Percentiles rank a stretch among this genome's conserved stretches.
Evolutionary conservation across 2,888 invertebrate genomes (phyloP).

Genomic region (Seira sanloemensis): DNA sequence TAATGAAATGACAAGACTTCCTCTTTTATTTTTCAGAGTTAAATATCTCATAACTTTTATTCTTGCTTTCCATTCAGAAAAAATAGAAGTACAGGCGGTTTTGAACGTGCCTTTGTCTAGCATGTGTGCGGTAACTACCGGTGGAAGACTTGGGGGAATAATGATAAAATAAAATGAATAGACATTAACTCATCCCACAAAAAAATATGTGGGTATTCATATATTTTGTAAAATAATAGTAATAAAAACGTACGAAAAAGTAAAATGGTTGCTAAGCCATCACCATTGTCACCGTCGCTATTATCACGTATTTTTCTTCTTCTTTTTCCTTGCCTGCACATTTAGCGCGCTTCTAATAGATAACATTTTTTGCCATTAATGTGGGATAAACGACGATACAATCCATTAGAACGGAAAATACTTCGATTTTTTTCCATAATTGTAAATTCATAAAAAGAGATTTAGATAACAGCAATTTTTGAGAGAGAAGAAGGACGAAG

Average conservation of each 20-base stretch:
- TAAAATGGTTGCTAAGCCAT: background rate
- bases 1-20: conserved; percentile 4
- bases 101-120: conserved; percentile 22
- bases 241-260: background rate
- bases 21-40: conserved; percentile 1
- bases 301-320: conserved; percentile 7
- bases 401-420: conserved; percentile 53
- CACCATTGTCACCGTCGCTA: background rate
- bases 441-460: conserved; percentile 26
- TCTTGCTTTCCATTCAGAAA: conserved; percentile 26
- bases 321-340: too few species aligned
- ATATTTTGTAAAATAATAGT: conserved; percentile 7
- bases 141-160: background rate
- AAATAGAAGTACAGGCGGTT: background rate
- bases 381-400: conserved; percentile 45
- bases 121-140: conserved; percentile 37
- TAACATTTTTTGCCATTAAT: background rate
- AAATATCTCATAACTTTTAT: conserved; percentile 23
- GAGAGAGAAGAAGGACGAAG: background rate
- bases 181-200: too few species aligned
- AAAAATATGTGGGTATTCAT: conserved; percentile 8
- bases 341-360: too few species aligned
- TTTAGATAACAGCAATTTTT: conserved; percentile 47
- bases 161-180: background rate
- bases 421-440: conserved; percentile 44